A percentile compares a stretch with the other conserved stretches of the same genome.
Evolutionary conservation across 1,140 invertebrate species (phyloP).

Genomic region (Drosophila guanche): DNA sequence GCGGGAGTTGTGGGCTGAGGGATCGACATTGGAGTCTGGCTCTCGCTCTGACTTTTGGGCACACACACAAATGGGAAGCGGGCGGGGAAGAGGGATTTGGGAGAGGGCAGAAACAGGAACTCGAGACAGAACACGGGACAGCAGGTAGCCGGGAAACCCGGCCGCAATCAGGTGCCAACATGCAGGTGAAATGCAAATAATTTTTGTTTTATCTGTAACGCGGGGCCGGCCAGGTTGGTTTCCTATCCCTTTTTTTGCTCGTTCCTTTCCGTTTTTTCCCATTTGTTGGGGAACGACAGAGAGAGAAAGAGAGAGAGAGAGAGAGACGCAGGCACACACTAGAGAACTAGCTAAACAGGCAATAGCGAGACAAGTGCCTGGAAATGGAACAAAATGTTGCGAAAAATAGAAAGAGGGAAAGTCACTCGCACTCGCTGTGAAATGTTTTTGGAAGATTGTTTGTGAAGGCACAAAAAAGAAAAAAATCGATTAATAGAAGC

Average conservation of each 20-base stretch:
- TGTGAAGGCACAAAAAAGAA: too few species aligned
- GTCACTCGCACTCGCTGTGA: background rate
- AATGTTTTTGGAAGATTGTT: conserved; percentile 8
- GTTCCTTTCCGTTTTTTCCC: conserved; percentile 19
- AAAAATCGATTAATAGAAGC: too few species aligned
- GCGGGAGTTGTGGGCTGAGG: background rate
- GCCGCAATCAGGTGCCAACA: conserved; percentile 78
- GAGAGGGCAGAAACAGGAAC: conserved; percentile 7
- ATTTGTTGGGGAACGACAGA: conserved; percentile 20
- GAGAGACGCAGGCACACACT: conserved; percentile 2
- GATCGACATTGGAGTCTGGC: background rate
- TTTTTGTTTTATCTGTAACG: conserved; percentile 73
- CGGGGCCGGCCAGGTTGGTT: conserved; percentile 41
- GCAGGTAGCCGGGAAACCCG: conserved; percentile 17
- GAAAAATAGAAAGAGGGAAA: conserved; percentile 26
- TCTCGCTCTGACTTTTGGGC: background rate
- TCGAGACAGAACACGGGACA: background rate
- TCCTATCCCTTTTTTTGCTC: conserved; percentile 25
- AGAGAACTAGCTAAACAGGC: conserved; percentile 59
- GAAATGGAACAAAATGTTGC: conserved; percentile 31
- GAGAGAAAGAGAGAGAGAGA: conserved; percentile 7
- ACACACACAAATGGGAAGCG: background rate
- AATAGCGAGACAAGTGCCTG: conserved; percentile 50
- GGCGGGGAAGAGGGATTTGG: background rate
- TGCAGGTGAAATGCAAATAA: conserved; percentile 80